Base-by-base conservation (phyloP, 92 coral and sea anemone genomes). In the Phenganax stokvisi region DNA sequence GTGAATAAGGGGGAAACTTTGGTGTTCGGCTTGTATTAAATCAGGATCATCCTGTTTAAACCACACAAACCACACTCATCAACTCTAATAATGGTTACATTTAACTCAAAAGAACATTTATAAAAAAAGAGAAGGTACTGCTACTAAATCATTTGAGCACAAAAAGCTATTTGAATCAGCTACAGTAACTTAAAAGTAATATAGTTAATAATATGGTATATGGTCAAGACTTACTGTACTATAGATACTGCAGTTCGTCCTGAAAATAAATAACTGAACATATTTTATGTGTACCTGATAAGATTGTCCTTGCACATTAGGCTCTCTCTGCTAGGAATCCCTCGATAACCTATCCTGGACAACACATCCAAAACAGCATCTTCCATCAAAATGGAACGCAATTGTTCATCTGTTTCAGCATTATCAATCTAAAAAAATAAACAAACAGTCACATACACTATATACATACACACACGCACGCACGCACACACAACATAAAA, bases 301-400 rank as follows among this genome's bases (percentile, higher is more conserved):
- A 89, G 82, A 56, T 77, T 70, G 64, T 80, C 62, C 47, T 84
- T 81, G 72, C 74, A 86, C 55, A 79, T 54, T 61, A 85, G 29
- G n/a, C 86, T 88, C 63, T 88, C 89, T 85, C 77, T 85, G 76
- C 85, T 84, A 66, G 92, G 89, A 52, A 89, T 84, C 68, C 92
- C 84, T 81, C 85, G 73, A 51, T 89, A 86, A 12, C 92, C 87
- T 15, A 89, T 65, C 57, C 51, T 59, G 70, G 83, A 74, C 76
- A 89, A 72, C 51, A 89, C 89, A 69, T 89, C 92, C 51, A 89
- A 82, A 57, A 86, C 87, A 52, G 72, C 80, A 66, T 89, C 92
- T 68, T 81, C 52, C 55, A 84, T 83, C 74, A 86, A 56, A 72
- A 51, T 57, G n/a, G 83, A 74, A 51, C 72, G 80, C 71, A 89